Conservation (phyloP, 2,113 vertebrate genomes). For the Ageneiosus marmoratus region DNA sequence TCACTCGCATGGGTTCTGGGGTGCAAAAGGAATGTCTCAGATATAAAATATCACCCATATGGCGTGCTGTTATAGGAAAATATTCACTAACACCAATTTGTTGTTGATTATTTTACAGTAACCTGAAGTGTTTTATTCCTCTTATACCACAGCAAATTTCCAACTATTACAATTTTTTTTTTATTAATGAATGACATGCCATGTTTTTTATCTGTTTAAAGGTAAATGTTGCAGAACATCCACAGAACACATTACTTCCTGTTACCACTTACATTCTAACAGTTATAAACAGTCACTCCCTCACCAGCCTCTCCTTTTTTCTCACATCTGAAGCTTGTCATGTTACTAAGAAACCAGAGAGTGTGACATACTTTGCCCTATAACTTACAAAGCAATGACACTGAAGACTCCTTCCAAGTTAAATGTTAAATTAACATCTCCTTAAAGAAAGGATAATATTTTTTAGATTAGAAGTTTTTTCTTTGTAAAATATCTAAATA, state of each 20-base stretch:
- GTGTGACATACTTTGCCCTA: too few species aligned
- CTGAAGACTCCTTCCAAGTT: too few species aligned
- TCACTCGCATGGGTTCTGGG: neutral
- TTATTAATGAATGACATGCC: neutral
- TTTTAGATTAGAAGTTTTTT: too few species aligned
- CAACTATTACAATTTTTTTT: neutral
- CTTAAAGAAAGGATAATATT: too few species aligned
- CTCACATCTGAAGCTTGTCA: too few species aligned
- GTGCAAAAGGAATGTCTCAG: neutral
- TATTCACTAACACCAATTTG: neutral
- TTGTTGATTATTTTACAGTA: neutral
- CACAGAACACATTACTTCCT: too few species aligned
- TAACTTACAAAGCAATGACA: too few species aligned
- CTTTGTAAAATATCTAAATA: too few species aligned
- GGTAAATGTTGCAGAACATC: neutral
- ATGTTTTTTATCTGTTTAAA: neutral
- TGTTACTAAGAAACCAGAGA: too few species aligned
- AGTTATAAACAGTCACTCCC: neutral
- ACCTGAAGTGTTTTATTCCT: neutral
- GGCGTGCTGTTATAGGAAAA: neutral
- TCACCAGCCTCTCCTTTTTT: too few species aligned
- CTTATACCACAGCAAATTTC: neutral
- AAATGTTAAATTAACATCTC: too few species aligned
- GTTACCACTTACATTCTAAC: too few species aligned
- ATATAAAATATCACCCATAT: neutral